Conservation (phyloP, 2,888 invertebrate genomes). For the Pterobdella sp. region DNA sequence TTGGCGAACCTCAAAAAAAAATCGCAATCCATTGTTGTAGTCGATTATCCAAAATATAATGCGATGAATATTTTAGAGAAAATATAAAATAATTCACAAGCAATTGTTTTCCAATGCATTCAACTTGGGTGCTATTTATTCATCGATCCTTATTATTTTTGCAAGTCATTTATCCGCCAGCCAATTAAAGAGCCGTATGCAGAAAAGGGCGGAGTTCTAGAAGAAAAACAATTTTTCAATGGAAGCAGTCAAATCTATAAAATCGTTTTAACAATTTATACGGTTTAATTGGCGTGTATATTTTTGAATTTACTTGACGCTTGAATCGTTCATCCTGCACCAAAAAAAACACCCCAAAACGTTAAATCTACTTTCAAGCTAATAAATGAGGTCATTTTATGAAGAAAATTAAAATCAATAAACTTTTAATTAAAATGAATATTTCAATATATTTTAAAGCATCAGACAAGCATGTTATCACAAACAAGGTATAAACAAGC, state of each 20-base stretch:
- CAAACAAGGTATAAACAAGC: not conserved
- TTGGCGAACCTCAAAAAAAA: constrained; percentile 5
- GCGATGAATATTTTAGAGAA: not conserved
- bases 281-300: constrained; percentile 2
- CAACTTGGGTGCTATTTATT: constrained; percentile 18
- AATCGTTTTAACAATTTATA: constrained; percentile 15
- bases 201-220: constrained; percentile 25
- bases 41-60: constrained; percentile 5
- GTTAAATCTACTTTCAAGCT: not conserved
- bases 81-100: constrained; percentile 15
- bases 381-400: not conserved
- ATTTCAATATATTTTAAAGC: not conserved
- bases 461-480: not conserved
- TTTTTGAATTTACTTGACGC: not conserved
- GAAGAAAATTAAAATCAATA: too few species aligned
- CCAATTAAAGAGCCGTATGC: constrained; percentile 19
- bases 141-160: constrained; percentile 28
- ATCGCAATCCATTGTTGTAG: not conserved
- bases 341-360: not conserved
- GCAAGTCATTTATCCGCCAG: constrained; percentile 10
- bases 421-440: constrained; percentile 15
- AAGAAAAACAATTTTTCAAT: constrained; percentile 24
- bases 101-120: constrained; percentile 27
- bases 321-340: not conserved
- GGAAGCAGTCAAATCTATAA: constrained; percentile 19